Conservation (phyloP, 2,888 invertebrate species). For the Ctenicera cuprea region DNA sequence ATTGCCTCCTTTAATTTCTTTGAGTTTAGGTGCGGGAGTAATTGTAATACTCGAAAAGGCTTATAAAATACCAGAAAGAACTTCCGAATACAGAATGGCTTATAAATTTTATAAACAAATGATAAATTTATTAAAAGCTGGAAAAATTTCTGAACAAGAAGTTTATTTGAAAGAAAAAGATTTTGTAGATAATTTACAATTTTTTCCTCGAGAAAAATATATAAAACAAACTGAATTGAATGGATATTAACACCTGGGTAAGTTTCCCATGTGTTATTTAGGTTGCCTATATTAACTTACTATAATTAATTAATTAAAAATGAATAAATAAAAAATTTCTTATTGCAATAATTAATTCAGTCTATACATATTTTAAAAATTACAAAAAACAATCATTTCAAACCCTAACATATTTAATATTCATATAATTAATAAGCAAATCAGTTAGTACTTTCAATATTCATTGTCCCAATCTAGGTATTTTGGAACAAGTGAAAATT, state of each 20-base stretch:
- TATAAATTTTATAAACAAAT: slow-evolving; percentile 9
- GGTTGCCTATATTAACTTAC: too few species aligned
- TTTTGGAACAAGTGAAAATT: slow-evolving; percentile 32
- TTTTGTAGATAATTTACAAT: slow-evolving; percentile 1
- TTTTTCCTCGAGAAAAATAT: slow-evolving; percentile 6
- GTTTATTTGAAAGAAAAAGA: slow-evolving; percentile 7
- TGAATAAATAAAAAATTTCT: slow-evolving; percentile 14
- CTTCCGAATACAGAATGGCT: not conserved
- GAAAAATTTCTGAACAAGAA: slow-evolving; percentile 1
- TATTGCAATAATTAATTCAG: too few species aligned
- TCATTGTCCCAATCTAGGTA: slow-evolving; percentile 33
- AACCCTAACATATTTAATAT: slow-evolving; percentile 10
- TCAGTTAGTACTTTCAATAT: slow-evolving; percentile 34
- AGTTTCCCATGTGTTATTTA: too few species aligned
- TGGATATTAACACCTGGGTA: too few species aligned
- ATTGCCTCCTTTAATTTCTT: too few species aligned
- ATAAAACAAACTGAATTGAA: slow-evolving; percentile 10
- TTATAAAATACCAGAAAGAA: slow-evolving; percentile 1
- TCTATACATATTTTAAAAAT: too few species aligned
- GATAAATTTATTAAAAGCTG: slow-evolving; percentile 7
- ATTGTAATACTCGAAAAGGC: slow-evolving; percentile 1
- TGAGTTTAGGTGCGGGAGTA: slow-evolving; percentile 3
- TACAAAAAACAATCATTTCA: slow-evolving; percentile 4
- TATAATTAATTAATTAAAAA: slow-evolving; percentile 1
- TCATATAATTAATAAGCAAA: slow-evolving; percentile 12